Evolutionary conservation across 2,888 invertebrate species (phyloP).

Genomic region (Melolontha melolontha): DNA sequence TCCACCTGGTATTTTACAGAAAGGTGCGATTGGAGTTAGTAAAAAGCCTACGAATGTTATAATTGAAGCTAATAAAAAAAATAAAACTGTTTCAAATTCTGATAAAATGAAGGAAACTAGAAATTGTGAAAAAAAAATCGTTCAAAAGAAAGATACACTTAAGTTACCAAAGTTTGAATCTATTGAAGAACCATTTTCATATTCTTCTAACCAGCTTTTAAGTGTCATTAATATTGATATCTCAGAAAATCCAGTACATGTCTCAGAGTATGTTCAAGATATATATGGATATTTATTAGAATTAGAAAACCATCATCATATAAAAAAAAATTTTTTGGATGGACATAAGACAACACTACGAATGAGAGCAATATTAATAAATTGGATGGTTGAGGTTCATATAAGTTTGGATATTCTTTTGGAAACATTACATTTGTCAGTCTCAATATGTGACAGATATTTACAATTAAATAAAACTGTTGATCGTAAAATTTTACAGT

Average conservation of each 20-base stretch:
- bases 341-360: slow-evolving; percentile 80
- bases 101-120: background rate
- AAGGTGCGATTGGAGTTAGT: background rate
- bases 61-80: background rate
- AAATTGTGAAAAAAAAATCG: slow-evolving; percentile 30
- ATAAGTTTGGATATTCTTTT: slow-evolving; percentile 84
- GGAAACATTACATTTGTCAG: slow-evolving; percentile 91
- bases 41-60: background rate
- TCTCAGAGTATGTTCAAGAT: slow-evolving; percentile 88
- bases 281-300: slow-evolving; percentile 86
- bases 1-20: slow-evolving; percentile 18
- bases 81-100: background rate
- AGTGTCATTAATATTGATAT: slow-evolving; percentile 64
- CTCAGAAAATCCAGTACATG: slow-evolving; percentile 79
- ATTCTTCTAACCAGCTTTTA: slow-evolving; percentile 45
- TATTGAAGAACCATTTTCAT: slow-evolving; percentile 29
- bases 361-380: slow-evolving; percentile 91
- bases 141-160: slow-evolving; percentile 15
- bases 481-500: slow-evolving; percentile 72
- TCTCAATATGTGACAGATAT: slow-evolving; percentile 91
- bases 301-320: slow-evolving; percentile 77
- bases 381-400: slow-evolving; percentile 96
- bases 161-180: slow-evolving; percentile 24
- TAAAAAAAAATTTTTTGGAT: slow-evolving; percentile 71
- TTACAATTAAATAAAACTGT: slow-evolving; percentile 74